Conservation (phyloP, 2,888 invertebrate species). For the Drosophila mimica region DNA sequence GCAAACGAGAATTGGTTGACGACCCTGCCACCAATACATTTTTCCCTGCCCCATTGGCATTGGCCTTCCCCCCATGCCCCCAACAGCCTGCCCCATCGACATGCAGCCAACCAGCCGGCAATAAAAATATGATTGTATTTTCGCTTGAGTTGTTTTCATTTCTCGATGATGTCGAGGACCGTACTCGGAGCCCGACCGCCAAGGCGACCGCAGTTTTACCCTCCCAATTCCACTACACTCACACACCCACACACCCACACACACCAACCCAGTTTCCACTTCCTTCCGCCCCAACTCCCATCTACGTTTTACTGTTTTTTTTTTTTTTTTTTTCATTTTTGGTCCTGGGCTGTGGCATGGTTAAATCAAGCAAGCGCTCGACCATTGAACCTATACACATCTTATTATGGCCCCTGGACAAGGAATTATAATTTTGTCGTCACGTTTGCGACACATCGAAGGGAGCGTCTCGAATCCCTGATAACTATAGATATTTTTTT, state of each 20-base stretch:
- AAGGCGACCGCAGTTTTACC: conserved; percentile 63
- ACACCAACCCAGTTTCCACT: conserved; percentile 46
- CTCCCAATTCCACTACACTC: conserved; percentile 37
- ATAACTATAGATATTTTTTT: background rate
- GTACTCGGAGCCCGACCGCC: conserved; percentile 28
- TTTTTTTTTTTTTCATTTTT: conserved; percentile 2
- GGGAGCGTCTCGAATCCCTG: background rate
- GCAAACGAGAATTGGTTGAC: conserved; percentile 62
- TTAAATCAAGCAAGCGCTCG: conserved; percentile 74
- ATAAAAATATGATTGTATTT: conserved; percentile 84
- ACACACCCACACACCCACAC: conserved; percentile 2
- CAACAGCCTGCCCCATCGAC: conserved; percentile 32
- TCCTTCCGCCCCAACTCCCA: conserved; percentile 48
- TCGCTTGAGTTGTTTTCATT: conserved; percentile 83
- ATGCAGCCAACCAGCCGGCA: conserved; percentile 81
- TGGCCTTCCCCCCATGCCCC: background rate
- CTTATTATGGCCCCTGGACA: background rate
- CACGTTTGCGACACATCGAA: background rate
- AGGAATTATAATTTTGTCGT: background rate
- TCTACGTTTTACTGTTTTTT: conserved; percentile 8
- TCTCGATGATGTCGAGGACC: conserved; percentile 79
- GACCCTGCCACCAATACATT: conserved; percentile 18
- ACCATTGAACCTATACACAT: conserved; percentile 67
- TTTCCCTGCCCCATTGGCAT: background rate
- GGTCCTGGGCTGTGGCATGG: conserved; percentile 58